phyloP scores from a whole-genome alignment of 2,888 invertebrate genomes.

The Watsonalla binaria region DNA sequence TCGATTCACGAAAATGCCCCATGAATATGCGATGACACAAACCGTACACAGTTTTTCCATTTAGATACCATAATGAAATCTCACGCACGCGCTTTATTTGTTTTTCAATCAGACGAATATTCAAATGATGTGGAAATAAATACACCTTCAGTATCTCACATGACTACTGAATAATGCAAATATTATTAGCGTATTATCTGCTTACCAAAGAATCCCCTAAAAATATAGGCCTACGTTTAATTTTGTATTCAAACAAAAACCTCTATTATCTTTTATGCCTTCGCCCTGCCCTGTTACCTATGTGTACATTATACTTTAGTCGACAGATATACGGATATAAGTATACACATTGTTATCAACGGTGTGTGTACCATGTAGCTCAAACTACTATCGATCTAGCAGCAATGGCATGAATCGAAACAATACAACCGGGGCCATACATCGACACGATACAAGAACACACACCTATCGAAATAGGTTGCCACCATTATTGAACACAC shows the following conservation, averaged over 20 bases:
- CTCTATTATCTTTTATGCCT: too few relatives aligned
- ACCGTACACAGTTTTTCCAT: slow-evolving; percentile 77
- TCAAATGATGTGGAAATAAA: slow-evolving; percentile 25
- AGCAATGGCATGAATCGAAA: neutral
- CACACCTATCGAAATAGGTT: neutral
- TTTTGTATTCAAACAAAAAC: too few relatives aligned
- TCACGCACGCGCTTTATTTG: slow-evolving; percentile 63
- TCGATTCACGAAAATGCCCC: slow-evolving; percentile 75
- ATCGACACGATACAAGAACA: neutral
- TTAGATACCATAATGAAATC: slow-evolving; percentile 72
- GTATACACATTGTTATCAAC: neutral
- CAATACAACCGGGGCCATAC: neutral
- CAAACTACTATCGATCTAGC: neutral
- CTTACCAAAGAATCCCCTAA: too few relatives aligned
- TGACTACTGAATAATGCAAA: neutral
- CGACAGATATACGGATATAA: neutral
- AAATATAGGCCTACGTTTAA: too few relatives aligned
- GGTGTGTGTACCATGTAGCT: neutral
- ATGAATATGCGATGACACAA: slow-evolving; percentile 79
- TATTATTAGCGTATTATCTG: neutral
- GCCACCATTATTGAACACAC: neutral
- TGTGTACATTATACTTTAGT: neutral
- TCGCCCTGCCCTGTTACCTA: neutral
- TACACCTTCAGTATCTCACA: slow-evolving; percentile 4
- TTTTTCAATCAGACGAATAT: slow-evolving; percentile 58